phyloP scores from a whole-genome alignment of 2,797 vertebrate species.

The Channallabes apus region DNA sequence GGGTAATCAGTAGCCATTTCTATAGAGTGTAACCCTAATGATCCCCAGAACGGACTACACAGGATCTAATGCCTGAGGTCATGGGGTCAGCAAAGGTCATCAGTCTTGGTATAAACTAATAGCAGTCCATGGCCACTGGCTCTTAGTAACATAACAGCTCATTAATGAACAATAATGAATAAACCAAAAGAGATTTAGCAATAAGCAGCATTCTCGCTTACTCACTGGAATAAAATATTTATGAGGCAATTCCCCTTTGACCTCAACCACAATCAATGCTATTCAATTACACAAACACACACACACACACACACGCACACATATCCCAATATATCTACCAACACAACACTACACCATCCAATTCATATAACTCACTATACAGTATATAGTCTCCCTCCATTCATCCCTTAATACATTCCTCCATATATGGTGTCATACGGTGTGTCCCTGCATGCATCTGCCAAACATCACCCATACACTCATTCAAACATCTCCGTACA shows the following conservation, averaged over 20 bases:
- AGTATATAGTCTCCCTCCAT: neutral
- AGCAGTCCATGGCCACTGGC: neutral
- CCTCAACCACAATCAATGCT: neutral
- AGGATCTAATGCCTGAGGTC: neutral
- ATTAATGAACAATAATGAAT: neutral
- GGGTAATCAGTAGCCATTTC: neutral
- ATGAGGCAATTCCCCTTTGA: constrained; percentile 1
- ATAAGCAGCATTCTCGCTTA: neutral
- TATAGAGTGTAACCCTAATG: neutral
- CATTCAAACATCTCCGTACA: too few relatives aligned
- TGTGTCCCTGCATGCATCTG: too few relatives aligned
- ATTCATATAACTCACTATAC: too few relatives aligned
- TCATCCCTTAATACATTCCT: neutral
- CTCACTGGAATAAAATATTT: neutral
- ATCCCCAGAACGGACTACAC: too few relatives aligned
- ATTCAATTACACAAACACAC: neutral
- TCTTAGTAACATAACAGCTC: neutral
- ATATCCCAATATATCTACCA: neutral
- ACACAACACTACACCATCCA: neutral
- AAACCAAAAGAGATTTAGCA: neutral
- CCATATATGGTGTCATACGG: too few relatives aligned
- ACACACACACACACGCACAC: neutral
- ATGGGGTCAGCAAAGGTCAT: neutral
- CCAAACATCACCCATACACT: too few relatives aligned
- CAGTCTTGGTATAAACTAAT: neutral